A percentile compares a stretch with the other conserved stretches of the same genome.
Conservation (phyloP, 1,140 invertebrate genomes). For the Cardiocondyla obscurior region DNA sequence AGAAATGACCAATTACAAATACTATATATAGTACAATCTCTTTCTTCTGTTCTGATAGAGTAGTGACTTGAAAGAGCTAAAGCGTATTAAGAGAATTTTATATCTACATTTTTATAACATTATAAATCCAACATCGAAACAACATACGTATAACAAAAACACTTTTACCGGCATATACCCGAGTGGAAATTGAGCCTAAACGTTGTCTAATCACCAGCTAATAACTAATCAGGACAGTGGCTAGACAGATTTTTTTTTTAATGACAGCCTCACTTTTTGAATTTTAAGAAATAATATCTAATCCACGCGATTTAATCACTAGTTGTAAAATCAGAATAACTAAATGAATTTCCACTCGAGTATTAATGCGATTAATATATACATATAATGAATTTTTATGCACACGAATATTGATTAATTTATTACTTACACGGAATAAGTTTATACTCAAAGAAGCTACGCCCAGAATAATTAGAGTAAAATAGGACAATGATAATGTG, state of each 20-base stretch:
- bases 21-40: not conserved
- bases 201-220: too few relatives aligned
- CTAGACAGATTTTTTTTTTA: too few relatives aligned
- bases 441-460: constrained; percentile 28
- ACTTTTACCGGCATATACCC: too few relatives aligned
- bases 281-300: too few relatives aligned
- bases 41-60: not conserved
- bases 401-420: not conserved
- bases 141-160: not conserved
- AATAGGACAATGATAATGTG: not conserved
- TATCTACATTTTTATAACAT: not conserved
- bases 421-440: constrained; percentile 33
- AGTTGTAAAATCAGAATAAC: too few relatives aligned
- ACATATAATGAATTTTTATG: not conserved
- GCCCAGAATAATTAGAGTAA: constrained; percentile 16
- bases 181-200: too few relatives aligned
- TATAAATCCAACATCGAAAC: not conserved
- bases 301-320: too few relatives aligned
- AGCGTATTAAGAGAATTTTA: not conserved
- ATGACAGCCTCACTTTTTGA: too few relatives aligned
- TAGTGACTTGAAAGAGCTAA: constrained; percentile 12
- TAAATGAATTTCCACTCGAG: too few relatives aligned
- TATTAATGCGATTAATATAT: too few relatives aligned
- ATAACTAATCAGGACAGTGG: too few relatives aligned
- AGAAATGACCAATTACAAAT: constrained; percentile 22